These are phyloP conservation scores for Xylota sylvarum DNA, from an alignment of 2,888 invertebrate genomes.

Conservation along the genomic window DNA sequence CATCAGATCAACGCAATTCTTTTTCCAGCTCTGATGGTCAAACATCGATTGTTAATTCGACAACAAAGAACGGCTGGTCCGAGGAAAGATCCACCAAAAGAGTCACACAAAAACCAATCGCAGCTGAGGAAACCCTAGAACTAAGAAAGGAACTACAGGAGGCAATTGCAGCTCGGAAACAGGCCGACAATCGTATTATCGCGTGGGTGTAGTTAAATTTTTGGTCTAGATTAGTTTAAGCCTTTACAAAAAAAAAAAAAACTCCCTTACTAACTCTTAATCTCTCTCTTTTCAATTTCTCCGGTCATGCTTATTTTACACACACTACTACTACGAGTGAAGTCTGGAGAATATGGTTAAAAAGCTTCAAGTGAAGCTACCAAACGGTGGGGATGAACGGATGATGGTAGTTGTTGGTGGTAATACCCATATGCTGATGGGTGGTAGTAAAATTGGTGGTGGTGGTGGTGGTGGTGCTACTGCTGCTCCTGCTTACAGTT, in stretches of 20 bases:
- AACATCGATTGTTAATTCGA: conserved; percentile 67
- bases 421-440: conserved; percentile 51
- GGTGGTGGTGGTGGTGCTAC: conserved; percentile 67
- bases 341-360: conserved; percentile 85
- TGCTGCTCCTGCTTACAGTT: conserved; percentile 70
- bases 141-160: conserved; percentile 83
- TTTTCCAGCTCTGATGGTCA: conserved; percentile 81
- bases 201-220: conserved; percentile 84
- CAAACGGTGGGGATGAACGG: conserved; percentile 79
- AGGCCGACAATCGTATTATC: conserved; percentile 84
- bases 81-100: conserved; percentile 60
- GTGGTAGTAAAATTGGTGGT: conserved; percentile 74
- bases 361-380: conserved; percentile 81
- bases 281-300: conserved; percentile 78
- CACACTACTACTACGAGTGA: conserved; percentile 29
- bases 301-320: conserved; percentile 78
- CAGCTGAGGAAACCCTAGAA: conserved; percentile 79
- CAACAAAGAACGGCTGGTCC: conserved; percentile 63
- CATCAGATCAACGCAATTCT: conserved; percentile 78
- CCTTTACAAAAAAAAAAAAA: conserved; percentile 79
- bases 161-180: conserved; percentile 83
- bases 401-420: conserved; percentile 58
- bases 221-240: conserved; percentile 61
- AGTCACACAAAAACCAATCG: conserved; percentile 71
- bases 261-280: conserved; percentile 79